Percentiles rank a stretch among this genome's conserved stretches.
Evolutionary conservation across 2,888 invertebrate genomes (phyloP).

Genomic region (Oscheius sp.): DNA sequence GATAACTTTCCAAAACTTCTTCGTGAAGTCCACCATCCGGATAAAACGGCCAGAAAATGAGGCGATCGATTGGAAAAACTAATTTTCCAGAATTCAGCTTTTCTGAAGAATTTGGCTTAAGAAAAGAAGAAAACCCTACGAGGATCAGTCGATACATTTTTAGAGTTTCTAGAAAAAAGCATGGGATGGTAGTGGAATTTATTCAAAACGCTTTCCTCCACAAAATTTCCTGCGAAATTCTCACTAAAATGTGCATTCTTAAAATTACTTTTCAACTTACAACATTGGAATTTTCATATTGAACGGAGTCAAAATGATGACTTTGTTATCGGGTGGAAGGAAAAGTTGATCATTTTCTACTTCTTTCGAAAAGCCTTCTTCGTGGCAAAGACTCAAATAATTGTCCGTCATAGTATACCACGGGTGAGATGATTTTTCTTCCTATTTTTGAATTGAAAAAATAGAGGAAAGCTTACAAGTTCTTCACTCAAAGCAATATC

Average conservation of each 20-base stretch:
- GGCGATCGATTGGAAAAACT: neutral
- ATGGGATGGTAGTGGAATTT: no score
- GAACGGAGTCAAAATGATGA: neutral
- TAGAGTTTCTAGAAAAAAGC: no score
- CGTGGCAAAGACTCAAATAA: neutral
- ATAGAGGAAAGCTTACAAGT: neutral
- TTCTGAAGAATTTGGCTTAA: neutral
- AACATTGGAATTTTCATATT: neutral
- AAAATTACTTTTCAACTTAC: neutral
- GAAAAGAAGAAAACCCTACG: no score
- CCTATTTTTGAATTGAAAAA: neutral
- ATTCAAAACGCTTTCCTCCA: no score
- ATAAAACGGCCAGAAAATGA: conserved; percentile 5
- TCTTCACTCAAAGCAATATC: conserved; percentile 4
- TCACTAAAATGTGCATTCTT: no score
- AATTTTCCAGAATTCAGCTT: no score
- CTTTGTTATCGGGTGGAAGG: neutral
- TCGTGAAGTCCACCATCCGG: conserved; percentile 5
- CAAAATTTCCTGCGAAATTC: no score
- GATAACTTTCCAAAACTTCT: neutral
- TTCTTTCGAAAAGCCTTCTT: neutral
- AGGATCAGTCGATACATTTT: no score
- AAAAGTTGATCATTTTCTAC: neutral
- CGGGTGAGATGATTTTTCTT: neutral
- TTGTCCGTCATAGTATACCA: neutral